A percentile compares a stretch with the other conserved stretches of the same genome.
These are phyloP conservation scores for Orius insidiosus DNA, from an alignment of 1,140 invertebrate genomes.

Conservation along the genomic window DNA sequence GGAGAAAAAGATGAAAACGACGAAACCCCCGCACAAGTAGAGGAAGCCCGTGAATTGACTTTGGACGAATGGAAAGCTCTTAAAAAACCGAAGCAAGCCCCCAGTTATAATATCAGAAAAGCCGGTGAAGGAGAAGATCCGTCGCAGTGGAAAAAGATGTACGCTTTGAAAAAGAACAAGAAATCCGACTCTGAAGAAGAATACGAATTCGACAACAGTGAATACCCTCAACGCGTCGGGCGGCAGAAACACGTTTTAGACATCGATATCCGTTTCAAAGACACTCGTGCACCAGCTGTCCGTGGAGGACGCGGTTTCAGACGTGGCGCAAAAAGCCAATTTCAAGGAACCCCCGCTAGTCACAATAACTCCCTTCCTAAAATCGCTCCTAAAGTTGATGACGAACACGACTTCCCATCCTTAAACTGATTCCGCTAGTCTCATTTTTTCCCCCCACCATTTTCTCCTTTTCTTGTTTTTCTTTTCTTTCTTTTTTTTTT, in stretches of 20 bases:
- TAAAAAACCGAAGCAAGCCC: constrained; percentile 46
- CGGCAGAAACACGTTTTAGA: constrained; percentile 59
- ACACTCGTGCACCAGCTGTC: constrained; percentile 34
- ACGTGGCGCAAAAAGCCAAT: too few relatives aligned
- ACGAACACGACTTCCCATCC: too few relatives aligned
- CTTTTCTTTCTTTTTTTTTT: too few relatives aligned
- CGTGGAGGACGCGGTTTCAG: constrained; percentile 24
- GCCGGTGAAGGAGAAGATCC: constrained; percentile 81
- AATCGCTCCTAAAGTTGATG: too few relatives aligned
- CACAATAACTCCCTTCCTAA: too few relatives aligned
- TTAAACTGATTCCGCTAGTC: too few relatives aligned
- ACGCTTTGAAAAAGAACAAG: constrained; percentile 61
- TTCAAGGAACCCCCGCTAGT: too few relatives aligned
- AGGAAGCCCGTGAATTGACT: constrained; percentile 29
- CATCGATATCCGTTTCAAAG: constrained; percentile 77
- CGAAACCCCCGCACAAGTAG: constrained; percentile 25
- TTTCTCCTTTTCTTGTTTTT: too few relatives aligned
- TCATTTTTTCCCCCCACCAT: too few relatives aligned
- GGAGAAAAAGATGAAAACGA: constrained; percentile 16
- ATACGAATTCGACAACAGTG: constrained; percentile 4
- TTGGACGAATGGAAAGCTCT: constrained; percentile 77
- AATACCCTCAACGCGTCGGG: constrained; percentile 10
- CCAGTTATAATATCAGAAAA: constrained; percentile 74
- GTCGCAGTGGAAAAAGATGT: constrained; percentile 82
- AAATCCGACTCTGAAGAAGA: constrained; percentile 28